Conservation (phyloP, 2,888 invertebrate species). For the Mycalesis mineus region DNA sequence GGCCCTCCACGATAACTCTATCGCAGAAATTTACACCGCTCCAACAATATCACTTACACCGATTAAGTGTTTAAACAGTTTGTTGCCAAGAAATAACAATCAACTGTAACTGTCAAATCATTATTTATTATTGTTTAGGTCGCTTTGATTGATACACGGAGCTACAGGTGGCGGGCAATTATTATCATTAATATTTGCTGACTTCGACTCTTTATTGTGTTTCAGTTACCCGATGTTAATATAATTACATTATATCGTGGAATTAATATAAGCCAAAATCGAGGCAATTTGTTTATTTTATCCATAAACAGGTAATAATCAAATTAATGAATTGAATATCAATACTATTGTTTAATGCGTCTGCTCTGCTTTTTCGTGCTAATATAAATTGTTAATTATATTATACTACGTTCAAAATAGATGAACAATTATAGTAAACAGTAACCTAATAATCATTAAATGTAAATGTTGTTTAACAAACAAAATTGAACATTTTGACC, state of each 20-base stretch:
- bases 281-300: slow-evolving; percentile 5
- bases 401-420: not conserved
- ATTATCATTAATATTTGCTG: slow-evolving; percentile 14
- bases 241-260: slow-evolving; percentile 3
- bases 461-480: no score
- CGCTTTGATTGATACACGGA: slow-evolving; percentile 11
- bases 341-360: not conserved
- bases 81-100: slow-evolving; percentile 1
- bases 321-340: not conserved
- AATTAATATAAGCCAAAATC: slow-evolving; percentile 8
- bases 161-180: slow-evolving; percentile 17
- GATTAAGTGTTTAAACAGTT: slow-evolving; percentile 33
- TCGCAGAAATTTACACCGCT: slow-evolving; percentile 71
- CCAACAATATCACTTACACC: slow-evolving; percentile 59
- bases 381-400: not conserved
- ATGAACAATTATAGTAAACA: no score
- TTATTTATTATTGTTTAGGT: slow-evolving; percentile 15
- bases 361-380: not conserved
- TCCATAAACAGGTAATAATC: slow-evolving; percentile 6
- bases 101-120: slow-evolving; percentile 8
- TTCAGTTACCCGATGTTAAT: slow-evolving; percentile 7
- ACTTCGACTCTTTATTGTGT: slow-evolving; percentile 6
- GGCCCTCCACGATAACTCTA: slow-evolving; percentile 62
- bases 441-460: no score
- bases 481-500: no score